Conservation (phyloP, 2,888 invertebrate species). For the Scrobipalpa costella region DNA sequence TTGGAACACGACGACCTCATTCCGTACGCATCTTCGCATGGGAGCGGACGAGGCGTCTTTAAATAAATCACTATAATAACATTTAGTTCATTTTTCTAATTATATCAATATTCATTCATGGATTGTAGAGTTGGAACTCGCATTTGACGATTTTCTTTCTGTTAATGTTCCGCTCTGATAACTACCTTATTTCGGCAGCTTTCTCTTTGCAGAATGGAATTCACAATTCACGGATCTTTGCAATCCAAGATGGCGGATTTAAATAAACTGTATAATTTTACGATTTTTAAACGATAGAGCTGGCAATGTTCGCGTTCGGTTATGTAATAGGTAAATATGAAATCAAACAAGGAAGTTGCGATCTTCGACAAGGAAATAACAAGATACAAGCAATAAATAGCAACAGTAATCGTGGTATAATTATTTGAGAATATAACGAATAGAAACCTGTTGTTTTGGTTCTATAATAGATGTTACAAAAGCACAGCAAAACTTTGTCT, state of each 20-base stretch:
- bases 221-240: conserved; percentile 27
- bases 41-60: conserved; percentile 50
- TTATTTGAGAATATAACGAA: background rate
- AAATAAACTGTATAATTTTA: background rate
- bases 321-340: background rate
- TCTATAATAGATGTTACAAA: too few species aligned
- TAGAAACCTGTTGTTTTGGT: too few species aligned
- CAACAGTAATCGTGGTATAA: background rate
- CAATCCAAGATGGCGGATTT: conserved; percentile 4
- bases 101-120: conserved; percentile 27
- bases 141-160: background rate
- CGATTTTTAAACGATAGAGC: background rate
- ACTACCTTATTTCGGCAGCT: conserved; percentile 29
- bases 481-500: too few species aligned
- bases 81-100: conserved; percentile 26
- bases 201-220: conserved; percentile 29
- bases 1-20: conserved; percentile 75
- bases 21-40: conserved; percentile 61
- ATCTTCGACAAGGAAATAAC: background rate
- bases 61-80: conserved; percentile 25
- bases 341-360: background rate
- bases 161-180: conserved; percentile 28
- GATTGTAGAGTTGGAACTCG: too few species aligned
- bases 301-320: background rate
- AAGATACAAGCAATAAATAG: background rate